Conservation (phyloP, 2,797 vertebrate genomes). For the Coreius guichenoti region DNA sequence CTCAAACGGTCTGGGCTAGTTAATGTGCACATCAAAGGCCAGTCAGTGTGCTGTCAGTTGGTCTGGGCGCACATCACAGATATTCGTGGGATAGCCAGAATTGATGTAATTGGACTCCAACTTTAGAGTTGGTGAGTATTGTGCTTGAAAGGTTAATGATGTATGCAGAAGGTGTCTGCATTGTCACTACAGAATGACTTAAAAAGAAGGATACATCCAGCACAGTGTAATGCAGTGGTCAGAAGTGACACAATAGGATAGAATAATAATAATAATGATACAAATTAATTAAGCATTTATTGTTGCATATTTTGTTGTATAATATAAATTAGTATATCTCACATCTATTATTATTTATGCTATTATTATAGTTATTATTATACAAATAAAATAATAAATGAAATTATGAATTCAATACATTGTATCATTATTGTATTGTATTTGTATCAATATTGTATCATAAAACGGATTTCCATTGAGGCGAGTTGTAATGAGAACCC, state of each 20-base stretch:
- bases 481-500: no score
- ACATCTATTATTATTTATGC: neutral
- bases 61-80: conserved; percentile 68
- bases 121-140: conserved; percentile 32
- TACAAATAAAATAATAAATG: no score
- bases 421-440: neutral
- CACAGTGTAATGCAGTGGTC: neutral
- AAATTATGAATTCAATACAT: neutral
- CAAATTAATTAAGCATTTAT: neutral
- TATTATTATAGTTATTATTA: no score
- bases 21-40: conserved; percentile 70
- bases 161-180: neutral
- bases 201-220: neutral
- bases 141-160: conserved; percentile 16
- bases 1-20: conserved; percentile 66
- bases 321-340: neutral
- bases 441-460: no score
- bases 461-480: no score
- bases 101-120: conserved; percentile 38
- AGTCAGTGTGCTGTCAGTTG: conserved; percentile 64
- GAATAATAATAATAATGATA: neutral
- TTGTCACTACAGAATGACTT: neutral
- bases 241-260: neutral
- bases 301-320: neutral
- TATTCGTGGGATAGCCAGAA: conserved; percentile 40